Evolutionary conservation across 1,140 invertebrate species (phyloP), one percentile per base, ranked within the genome.

Genomic region (Carposina sasakii): DNA sequence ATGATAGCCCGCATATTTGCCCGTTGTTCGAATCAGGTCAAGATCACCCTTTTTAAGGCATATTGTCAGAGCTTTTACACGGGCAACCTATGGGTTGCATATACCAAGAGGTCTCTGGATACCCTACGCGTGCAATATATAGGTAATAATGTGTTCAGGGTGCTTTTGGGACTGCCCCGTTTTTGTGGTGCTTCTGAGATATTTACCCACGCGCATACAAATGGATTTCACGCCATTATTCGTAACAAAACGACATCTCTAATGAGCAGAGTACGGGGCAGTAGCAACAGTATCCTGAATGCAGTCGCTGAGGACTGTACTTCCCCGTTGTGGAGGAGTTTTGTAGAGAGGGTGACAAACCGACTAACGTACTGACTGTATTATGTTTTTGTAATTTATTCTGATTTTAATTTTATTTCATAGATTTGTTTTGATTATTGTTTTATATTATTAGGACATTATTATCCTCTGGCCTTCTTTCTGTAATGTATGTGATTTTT

Each of bases 241-340:
- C 44, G 30, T 2, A 46, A 34, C 5, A 5, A 12, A 6, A 34
- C 12, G n/a, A 19, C 30, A 13, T 46, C 44, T 4, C 31, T 46
- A 10, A 4, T 46, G 44, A 2, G 12, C 8, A 23, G 31, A 23
- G 19, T 46, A 22, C 44, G 44, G 9, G 44, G 28, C 24, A 46
- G 44, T 19, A 13, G 16, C 12, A 46, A 46, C 44, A 23, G 28
- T 17, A 31, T 46, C 44, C 44, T 46, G 31, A 46, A 28, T 28
- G 20, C 13, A 2, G 13, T 23, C n/a, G n/a, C n/a, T n/a, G n/a
- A n/a, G n/a, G n/a, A n/a, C n/a, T n/a, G n/a, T n/a, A n/a, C n/a
- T n/a, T n/a, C n/a, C n/a, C n/a, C n/a, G n/a, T n/a, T n/a, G n/a
- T n/a, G n/a, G n/a, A n/a, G n/a, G n/a, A n/a, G n/a, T n/a, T n/a